These are phyloP conservation scores for Oscheius sp. DNA, from an alignment of 2,888 invertebrate genomes.

Conservation along the genomic window DNA sequence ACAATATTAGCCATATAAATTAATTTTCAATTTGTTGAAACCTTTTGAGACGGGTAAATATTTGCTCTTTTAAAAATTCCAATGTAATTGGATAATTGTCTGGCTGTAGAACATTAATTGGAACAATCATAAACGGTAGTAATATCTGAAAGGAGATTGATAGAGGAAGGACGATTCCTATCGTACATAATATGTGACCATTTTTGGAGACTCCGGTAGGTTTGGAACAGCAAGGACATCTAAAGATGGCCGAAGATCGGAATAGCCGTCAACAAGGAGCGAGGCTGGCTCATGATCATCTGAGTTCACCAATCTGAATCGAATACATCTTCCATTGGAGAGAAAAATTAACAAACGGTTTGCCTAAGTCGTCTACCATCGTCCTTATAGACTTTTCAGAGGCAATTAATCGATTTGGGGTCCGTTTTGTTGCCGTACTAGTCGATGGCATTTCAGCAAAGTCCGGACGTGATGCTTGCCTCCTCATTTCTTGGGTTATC, in stretches of 20 bases:
- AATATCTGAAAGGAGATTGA: not conserved
- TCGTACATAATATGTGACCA: not conserved
- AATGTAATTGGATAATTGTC: slow-evolving; percentile 4
- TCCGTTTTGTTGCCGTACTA: slow-evolving; percentile 15
- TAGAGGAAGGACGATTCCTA: not conserved
- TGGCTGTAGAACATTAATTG: not conserved
- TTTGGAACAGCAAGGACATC: not conserved
- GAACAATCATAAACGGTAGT: slow-evolving; percentile 14
- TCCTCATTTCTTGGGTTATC: not conserved
- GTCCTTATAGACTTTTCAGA: not conserved
- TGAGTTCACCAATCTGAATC: not conserved
- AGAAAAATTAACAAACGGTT: not conserved
- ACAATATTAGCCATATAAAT: not conserved
- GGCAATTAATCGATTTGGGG: slow-evolving; percentile 26
- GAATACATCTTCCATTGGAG: not conserved
- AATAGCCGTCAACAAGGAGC: slow-evolving; percentile 2
- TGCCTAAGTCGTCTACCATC: no score
- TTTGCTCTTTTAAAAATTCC: slow-evolving; percentile 7
- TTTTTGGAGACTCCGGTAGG: not conserved
- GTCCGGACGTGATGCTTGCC: slow-evolving; percentile 38
- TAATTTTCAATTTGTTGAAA: not conserved
- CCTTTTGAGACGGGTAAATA: slow-evolving; percentile 19
- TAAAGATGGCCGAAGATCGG: not conserved
- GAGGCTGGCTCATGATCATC: slow-evolving; percentile 14
- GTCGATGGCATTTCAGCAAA: slow-evolving; percentile 42